Evolutionary conservation across 2,888 invertebrate genomes (phyloP).

Genomic region (Platycheirus albimanus): DNA sequence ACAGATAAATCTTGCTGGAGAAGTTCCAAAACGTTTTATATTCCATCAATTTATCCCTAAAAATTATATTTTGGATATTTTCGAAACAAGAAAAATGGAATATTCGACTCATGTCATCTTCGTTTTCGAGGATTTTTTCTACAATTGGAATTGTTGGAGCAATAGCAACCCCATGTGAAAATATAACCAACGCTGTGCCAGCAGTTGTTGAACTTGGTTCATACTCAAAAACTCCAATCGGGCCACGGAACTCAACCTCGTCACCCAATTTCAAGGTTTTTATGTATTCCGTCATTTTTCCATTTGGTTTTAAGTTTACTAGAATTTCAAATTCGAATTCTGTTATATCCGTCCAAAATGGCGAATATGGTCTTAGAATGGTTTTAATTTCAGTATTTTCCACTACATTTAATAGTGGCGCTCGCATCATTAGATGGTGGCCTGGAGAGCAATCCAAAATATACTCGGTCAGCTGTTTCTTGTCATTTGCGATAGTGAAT

Average conservation of each 20-base stretch:
- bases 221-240: constrained; percentile 85
- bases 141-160: constrained; percentile 88
- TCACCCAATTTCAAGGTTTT: constrained; percentile 83
- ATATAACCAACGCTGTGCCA: constrained; percentile 81
- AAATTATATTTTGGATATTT: constrained; percentile 84
- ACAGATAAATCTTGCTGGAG: constrained; percentile 85
- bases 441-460: constrained; percentile 79
- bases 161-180: constrained; percentile 90
- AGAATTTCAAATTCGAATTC: constrained; percentile 84
- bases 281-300: constrained; percentile 85
- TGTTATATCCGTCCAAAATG: constrained; percentile 78
- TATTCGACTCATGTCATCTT: constrained; percentile 87
- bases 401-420: constrained; percentile 22
- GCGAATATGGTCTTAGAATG: constrained; percentile 80
- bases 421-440: constrained; percentile 75
- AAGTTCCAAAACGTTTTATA: constrained; percentile 90
- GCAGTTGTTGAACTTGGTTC: constrained; percentile 75
- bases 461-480: constrained; percentile 57
- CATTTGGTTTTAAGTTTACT: constrained; percentile 85
- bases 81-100: constrained; percentile 86
- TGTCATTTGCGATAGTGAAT: constrained; percentile 74
- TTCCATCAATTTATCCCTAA: constrained; percentile 85
- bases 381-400: constrained; percentile 25
- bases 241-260: constrained; percentile 88
- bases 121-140: constrained; percentile 85